These are phyloP conservation scores for Amazona guildingii DNA, from an alignment of 2,113 vertebrate genomes.

Conservation along the genomic window DNA sequence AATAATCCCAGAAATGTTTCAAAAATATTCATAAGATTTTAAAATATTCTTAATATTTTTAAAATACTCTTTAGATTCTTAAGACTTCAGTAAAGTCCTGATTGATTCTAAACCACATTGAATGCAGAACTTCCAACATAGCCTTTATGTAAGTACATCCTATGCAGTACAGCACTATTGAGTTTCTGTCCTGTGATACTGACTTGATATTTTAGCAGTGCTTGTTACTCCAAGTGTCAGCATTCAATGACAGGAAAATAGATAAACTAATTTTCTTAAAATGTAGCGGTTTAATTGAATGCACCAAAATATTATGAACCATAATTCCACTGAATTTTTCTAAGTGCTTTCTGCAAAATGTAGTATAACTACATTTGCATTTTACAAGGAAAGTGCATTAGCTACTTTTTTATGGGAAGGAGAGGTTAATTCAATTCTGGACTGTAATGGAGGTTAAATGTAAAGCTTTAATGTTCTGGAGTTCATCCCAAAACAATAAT, in stretches of 20 bases:
- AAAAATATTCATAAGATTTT: not conserved
- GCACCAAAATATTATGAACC: not conserved
- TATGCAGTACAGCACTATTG: not conserved
- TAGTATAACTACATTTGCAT: slow-evolving; percentile 30
- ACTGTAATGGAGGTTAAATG: slow-evolving; percentile 55
- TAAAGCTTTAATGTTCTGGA: slow-evolving; percentile 63
- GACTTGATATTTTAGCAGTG: not conserved
- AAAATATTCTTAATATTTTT: not conserved
- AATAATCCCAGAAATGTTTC: not conserved
- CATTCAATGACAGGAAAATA: not conserved
- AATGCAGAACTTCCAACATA: not conserved
- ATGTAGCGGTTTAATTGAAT: slow-evolving; percentile 6
- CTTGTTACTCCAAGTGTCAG: not conserved
- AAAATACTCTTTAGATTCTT: not conserved
- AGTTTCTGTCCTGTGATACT: not conserved
- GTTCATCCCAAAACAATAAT: slow-evolving; percentile 64
- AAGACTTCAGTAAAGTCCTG: not conserved
- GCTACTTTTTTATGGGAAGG: slow-evolving; percentile 8
- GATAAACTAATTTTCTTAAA: slow-evolving; percentile 9
- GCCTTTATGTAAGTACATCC: not conserved
- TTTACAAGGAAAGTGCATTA: slow-evolving; percentile 65
- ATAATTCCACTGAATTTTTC: slow-evolving; percentile 10
- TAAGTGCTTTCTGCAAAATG: slow-evolving; percentile 18
- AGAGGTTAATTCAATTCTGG: slow-evolving; percentile 63
- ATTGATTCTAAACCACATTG: not conserved